Evolutionary conservation across 2,113 vertebrate species (phyloP).

Genomic region (Dromaius novaehollandiae): DNA sequence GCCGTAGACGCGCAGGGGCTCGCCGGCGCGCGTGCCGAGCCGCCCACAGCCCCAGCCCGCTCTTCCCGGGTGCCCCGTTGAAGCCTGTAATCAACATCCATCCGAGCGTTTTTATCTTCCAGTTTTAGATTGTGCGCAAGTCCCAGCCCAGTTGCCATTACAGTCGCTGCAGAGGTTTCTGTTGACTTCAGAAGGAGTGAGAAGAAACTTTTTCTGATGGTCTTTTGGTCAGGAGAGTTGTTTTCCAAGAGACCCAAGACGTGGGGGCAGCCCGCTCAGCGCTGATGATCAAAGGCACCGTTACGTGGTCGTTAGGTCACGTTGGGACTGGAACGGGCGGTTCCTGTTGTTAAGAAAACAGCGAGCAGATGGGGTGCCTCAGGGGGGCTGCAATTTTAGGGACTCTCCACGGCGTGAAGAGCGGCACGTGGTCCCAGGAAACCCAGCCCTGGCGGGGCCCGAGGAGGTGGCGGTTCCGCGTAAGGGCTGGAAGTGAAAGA

Average conservation of each 20-base stretch:
- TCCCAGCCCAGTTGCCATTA: background rate
- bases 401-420: fast-evolving
- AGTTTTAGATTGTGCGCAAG: background rate
- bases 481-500: background rate
- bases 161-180: background rate
- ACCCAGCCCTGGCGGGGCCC: fast-evolving
- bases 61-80: background rate
- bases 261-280: background rate
- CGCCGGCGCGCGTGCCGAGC: too few species aligned
- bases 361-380: background rate
- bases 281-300: fast-evolving
- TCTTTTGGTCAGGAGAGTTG: background rate
- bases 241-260: background rate
- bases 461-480: background rate
- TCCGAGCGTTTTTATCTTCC: constrained; percentile 33
- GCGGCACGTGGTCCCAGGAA: fast-evolving
- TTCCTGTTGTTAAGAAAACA: background rate
- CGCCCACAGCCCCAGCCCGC: background rate
- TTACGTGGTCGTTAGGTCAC: fast-evolving
- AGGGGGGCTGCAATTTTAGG: background rate
- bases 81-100: constrained; percentile 21
- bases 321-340: fast-evolving
- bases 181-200: background rate
- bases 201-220: background rate
- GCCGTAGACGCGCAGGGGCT: too few species aligned